phyloP scores from a whole-genome alignment of 2,797 vertebrate genomes.

The Coccyzus lansbergi region DNA sequence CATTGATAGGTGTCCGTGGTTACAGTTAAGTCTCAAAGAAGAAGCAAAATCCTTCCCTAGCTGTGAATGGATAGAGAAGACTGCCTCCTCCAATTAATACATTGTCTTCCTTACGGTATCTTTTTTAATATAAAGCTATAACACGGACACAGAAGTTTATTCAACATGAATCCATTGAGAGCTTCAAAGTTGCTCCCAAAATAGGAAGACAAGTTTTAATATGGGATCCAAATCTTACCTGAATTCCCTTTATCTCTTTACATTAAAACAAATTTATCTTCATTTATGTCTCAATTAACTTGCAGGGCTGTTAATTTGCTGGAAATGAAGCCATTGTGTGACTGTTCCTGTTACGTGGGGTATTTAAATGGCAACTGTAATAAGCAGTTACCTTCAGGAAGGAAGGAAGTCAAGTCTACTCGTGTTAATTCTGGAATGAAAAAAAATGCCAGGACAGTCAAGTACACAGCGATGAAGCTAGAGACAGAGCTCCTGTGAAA shows the following conservation, averaged over 20 bases:
- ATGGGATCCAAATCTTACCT: slow-evolving; percentile 39
- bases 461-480: neutral
- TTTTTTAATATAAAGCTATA: neutral
- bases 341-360: slow-evolving; percentile 85
- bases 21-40: neutral
- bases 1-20: neutral
- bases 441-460: neutral
- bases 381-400: slow-evolving; percentile 89
- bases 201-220: slow-evolving; percentile 7
- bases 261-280: slow-evolving; percentile 77
- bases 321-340: slow-evolving; percentile 86
- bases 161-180: neutral
- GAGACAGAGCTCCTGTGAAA: neutral
- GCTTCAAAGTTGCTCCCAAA: neutral
- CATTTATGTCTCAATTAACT: slow-evolving; percentile 76
- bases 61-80: neutral
- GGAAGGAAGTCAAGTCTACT: slow-evolving; percentile 71
- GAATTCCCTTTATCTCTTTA: slow-evolving; percentile 65
- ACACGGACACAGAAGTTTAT: neutral
- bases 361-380: slow-evolving; percentile 85
- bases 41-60: neutral
- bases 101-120: neutral
- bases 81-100: neutral
- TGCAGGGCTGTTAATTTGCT: slow-evolving; percentile 78
- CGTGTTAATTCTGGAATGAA: neutral